Evolutionary conservation across 2,797 vertebrate species (phyloP), one percentile per base, ranked within the genome.

Genomic region (Gastrophryne carolinensis): DNA sequence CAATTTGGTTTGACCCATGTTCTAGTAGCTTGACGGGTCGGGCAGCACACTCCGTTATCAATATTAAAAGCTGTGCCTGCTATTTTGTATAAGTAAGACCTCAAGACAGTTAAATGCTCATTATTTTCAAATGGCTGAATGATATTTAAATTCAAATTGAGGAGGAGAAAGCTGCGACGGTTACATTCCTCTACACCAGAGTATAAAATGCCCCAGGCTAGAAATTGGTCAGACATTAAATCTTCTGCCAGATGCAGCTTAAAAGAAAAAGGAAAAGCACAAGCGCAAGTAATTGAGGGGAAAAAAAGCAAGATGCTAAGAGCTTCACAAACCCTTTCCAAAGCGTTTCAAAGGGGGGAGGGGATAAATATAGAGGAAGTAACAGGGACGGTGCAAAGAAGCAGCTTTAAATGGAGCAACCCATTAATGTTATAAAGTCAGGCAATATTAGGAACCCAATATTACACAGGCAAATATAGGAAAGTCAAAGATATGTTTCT

Each of bases 241-340:
- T 47, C n/a, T 44, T 65, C 56, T 66, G 61, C 50, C 58, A 72
- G 69, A 72, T 72, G 63, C 53, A 50, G 19, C 27, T 58, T 58
- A 58, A 75, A 23, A 47, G n/a, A n/a, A 26, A 64, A 32, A 64
- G 30, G 30, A 63, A 63, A 37, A 30, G n/a, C 4, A 58, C 54
- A 58, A 12, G 56, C 19, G 47, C 61, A 61, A 72, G 69, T 37
- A 58, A 61, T 50, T 37, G 69, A 49, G 65, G 24, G 15, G 19
- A 54, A 37, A 57, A 32, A 53, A 13, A 73, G 19, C 58, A 54
- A 50, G 47, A 73, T 13, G 23, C 62, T 54, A n/a, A 73, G 44
- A 41, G 60, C 56, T 53, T 54, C 34, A 56, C 57, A 41, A 64
- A 65, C 32, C 12, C 41, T 37, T 39, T n/a, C 26, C 32, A 50